Base-by-base conservation (phyloP, 2,113 vertebrate genomes). In the Tachycineta bicolor region DNA sequence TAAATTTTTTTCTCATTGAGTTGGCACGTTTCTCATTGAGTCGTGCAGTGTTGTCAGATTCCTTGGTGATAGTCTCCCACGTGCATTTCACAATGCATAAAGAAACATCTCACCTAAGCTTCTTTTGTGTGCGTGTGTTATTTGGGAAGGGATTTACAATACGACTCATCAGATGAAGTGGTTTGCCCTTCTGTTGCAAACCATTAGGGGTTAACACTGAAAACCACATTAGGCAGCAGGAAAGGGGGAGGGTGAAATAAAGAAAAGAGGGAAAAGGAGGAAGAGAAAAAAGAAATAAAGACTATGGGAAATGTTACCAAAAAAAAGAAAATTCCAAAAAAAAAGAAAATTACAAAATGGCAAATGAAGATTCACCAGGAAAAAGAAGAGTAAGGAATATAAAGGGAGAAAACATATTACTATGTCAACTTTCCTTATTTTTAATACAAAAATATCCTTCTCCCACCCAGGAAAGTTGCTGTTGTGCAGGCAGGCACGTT, bases 401-500 rank as follows among this genome's bases (percentile, higher is more conserved):
- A 29, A 59, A 79, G 23, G 24, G 22, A 89, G 41, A 77, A 94
- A 81, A 86, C 12, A 39, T 33, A 81, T 3, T 47, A 55, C 26
- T 71, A 9, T 44, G 43, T 55, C 50, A 2, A 49, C 49, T 92
- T 90, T 43, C 46, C 74, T 78, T 52, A 78, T 83, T 94, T 95
- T 83, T 64, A 64, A 60, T 39, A 75, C 4, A 83, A 90, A 90
- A 90, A 82, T 92, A 90, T 49, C 28, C 11, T 83, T 69, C 74
- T 84, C 83, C 85, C 93, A 94, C 82, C 79, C 76, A 96, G 89
- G 86, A 87, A 92, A 75, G 69, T 82, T 2, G 3, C 49, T 83
- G 79, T 94, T 95, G 90, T 95, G 85, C 92, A 93, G 69, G 88
- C 83, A 93, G 63, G 77, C 91, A 95, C 52, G 43, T 95, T 95